Conservation (phyloP, 2,888 invertebrate species). For the Endotricha flammealis region DNA sequence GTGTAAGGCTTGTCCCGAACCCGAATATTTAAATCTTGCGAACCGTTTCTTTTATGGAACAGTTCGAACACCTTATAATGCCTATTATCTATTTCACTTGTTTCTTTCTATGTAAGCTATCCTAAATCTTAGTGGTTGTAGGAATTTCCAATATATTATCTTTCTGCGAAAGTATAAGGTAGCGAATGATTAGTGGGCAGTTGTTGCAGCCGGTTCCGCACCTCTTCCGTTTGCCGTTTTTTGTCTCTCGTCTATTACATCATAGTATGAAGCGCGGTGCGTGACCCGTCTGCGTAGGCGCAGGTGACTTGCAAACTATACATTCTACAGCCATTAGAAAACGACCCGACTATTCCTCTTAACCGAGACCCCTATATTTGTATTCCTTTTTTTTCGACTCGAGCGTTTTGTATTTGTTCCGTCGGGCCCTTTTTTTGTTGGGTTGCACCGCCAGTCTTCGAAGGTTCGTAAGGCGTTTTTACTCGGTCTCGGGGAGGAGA, state of each 20-base stretch:
- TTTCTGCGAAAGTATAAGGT: constrained; percentile 45
- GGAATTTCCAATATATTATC: too few species aligned
- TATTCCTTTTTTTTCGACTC: constrained; percentile 49
- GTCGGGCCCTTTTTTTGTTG: constrained; percentile 72
- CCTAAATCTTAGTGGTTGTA: too few species aligned
- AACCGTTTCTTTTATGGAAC: too few species aligned
- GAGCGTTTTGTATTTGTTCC: constrained; percentile 74
- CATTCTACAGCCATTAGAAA: constrained; percentile 47
- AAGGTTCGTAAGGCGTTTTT: constrained; percentile 67
- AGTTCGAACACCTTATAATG: too few species aligned
- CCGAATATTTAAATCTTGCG: too few species aligned
- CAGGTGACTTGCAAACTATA: constrained; percentile 68
- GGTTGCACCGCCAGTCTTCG: constrained; percentile 59
- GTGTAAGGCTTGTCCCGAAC: too few species aligned
- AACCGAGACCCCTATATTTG: constrained; percentile 64
- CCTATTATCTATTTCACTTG: too few species aligned
- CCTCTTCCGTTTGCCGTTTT: constrained; percentile 63
- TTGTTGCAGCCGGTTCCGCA: constrained; percentile 51
- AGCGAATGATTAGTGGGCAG: constrained; percentile 46
- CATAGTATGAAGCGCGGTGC: constrained; percentile 51
- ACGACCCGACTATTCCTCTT: constrained; percentile 59
- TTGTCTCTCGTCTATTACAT: constrained; percentile 60
- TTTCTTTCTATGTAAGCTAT: too few species aligned
- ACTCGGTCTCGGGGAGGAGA: constrained; percentile 46
- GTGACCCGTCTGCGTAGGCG: constrained; percentile 66